Conservation (phyloP, 2,797 vertebrate species). For the Podargus strigoides region DNA sequence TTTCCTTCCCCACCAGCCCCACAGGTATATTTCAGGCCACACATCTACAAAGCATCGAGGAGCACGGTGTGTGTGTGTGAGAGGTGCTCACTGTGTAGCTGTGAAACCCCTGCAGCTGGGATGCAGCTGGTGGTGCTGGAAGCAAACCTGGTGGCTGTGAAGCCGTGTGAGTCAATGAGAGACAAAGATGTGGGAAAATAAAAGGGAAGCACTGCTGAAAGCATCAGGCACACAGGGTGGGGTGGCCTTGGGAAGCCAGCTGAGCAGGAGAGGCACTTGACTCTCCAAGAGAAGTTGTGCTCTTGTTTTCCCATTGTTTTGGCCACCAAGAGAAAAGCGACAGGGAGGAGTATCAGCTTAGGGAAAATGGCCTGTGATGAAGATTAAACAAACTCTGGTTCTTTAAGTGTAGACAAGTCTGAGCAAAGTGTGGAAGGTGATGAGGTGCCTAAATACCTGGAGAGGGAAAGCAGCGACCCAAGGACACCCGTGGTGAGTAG, state of each 20-base stretch:
- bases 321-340: not conserved
- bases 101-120: too few species aligned
- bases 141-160: too few species aligned
- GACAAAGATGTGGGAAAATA: not conserved
- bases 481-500: not conserved
- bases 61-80: not conserved
- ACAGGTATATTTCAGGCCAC: too few species aligned
- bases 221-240: not conserved
- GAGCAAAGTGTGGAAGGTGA: not conserved
- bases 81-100: not conserved
- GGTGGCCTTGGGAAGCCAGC: not conserved
- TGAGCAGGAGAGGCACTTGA: not conserved
- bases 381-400: not conserved
- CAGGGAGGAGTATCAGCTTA: not conserved
- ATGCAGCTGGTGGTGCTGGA: too few species aligned
- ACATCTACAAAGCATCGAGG: fast-evolving
- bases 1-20: not conserved
- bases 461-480: not conserved
- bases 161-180: not conserved
- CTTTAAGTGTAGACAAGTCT: not conserved
- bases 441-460: too few species aligned
- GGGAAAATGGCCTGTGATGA: not conserved
- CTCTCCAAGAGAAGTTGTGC: not conserved
- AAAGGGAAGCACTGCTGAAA: not conserved
- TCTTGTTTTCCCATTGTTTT: not conserved